Conservation (phyloP, 1,140 invertebrate genomes). For the Musca domestica region DNA sequence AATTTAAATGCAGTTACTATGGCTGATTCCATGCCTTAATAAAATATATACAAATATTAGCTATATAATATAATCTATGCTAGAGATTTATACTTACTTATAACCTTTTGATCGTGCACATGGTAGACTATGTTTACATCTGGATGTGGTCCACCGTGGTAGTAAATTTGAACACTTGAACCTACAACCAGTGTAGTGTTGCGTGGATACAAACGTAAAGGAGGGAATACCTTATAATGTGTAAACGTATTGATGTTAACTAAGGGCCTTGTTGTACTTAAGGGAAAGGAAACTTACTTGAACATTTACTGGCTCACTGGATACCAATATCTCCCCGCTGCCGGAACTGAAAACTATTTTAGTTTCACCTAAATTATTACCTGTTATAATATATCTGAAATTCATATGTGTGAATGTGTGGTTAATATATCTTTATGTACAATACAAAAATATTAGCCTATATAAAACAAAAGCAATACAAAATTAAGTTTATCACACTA, state of each 20-base stretch:
- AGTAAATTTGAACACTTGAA: constrained; percentile 68
- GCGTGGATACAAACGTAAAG: constrained; percentile 67
- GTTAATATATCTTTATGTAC: too few species aligned
- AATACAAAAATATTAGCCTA: too few species aligned
- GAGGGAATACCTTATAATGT: constrained; percentile 64
- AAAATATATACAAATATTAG: background rate
- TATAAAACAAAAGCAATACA: too few species aligned
- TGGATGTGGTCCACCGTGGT: constrained; percentile 71
- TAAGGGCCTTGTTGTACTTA: background rate
- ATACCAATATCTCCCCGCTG: constrained; percentile 54
- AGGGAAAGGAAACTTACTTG: constrained; percentile 50
- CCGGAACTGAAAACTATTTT: constrained; percentile 59
- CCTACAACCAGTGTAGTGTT: constrained; percentile 74
- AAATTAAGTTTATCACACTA: background rate
- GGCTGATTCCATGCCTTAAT: constrained; percentile 56
- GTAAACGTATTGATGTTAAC: background rate
- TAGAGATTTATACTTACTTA: constrained; percentile 38
- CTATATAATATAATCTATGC: too few species aligned
- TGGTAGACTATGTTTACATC: constrained; percentile 68
- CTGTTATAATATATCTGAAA: constrained; percentile 46
- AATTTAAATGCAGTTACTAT: constrained; percentile 64
- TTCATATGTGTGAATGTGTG: too few species aligned
- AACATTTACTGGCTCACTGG: constrained; percentile 57
- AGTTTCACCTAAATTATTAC: constrained; percentile 61
- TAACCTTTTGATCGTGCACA: constrained; percentile 55